Conservation (phyloP, 1,140 invertebrate genomes). For the Drosophila rhopaloa region DNA sequence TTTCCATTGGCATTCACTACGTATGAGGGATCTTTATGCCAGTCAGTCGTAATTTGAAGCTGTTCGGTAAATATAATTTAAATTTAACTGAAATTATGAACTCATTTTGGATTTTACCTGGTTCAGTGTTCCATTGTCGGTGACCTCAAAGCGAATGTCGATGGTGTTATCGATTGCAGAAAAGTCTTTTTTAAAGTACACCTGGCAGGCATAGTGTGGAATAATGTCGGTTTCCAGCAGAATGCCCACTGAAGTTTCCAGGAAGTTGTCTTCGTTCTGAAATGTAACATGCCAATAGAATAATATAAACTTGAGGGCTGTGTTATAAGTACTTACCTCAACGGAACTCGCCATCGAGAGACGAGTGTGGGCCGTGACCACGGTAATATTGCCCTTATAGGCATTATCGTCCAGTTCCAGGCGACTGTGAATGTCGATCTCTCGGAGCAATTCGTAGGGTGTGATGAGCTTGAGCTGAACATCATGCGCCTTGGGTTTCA, state of each 20-base stretch:
- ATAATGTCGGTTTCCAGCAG: conserved; percentile 87
- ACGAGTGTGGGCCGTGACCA: conserved; percentile 84
- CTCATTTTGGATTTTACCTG: conserved; percentile 32
- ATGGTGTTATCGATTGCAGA: conserved; percentile 87
- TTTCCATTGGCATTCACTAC: conserved; percentile 64
- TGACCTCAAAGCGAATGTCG: conserved; percentile 86
- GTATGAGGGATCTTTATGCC: conserved; percentile 60
- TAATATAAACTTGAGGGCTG: no score
- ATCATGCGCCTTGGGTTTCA: conserved; percentile 85
- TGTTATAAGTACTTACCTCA: conserved; percentile 79
- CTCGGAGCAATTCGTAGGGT: conserved; percentile 85
- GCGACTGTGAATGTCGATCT: conserved; percentile 84
- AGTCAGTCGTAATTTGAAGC: conserved; percentile 63
- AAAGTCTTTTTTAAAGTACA: conserved; percentile 89
- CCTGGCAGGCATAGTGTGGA: conserved; percentile 87
- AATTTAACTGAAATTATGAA: neutral
- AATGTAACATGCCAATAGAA: conserved; percentile 6
- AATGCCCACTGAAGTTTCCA: conserved; percentile 86
- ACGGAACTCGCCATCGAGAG: conserved; percentile 85
- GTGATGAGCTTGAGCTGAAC: conserved; percentile 86
- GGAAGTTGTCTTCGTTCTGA: conserved; percentile 87
- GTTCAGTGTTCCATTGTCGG: conserved; percentile 66
- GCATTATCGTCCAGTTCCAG: conserved; percentile 86
- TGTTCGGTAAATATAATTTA: neutral
- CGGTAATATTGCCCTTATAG: conserved; percentile 85